phyloP scores from a whole-genome alignment of 2,888 invertebrate genomes.

The Eubasilissa splendida region DNA sequence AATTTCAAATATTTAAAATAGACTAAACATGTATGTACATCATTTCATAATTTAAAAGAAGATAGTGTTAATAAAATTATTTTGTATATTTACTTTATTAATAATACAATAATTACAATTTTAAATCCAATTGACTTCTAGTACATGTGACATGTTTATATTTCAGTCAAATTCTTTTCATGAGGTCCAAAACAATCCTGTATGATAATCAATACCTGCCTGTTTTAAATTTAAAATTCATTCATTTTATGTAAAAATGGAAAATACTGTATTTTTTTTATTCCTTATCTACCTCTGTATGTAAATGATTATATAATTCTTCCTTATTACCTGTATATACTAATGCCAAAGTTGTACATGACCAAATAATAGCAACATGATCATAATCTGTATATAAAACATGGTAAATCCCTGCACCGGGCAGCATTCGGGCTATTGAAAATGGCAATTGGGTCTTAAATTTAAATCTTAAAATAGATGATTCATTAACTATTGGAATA shows the following conservation, averaged over 20 bases:
- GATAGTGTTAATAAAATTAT: no score
- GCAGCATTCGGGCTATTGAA: slow-evolving; percentile 77
- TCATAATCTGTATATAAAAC: slow-evolving; percentile 82
- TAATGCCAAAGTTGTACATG: slow-evolving; percentile 78
- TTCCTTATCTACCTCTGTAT: no score
- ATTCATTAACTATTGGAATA: slow-evolving; percentile 73
- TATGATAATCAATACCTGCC: no score
- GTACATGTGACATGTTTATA: no score
- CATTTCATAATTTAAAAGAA: not conserved
- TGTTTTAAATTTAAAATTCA: no score
- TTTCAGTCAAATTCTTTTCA: no score
- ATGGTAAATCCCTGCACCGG: slow-evolving; percentile 82
- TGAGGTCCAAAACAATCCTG: no score
- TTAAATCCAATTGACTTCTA: no score
- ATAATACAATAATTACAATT: no score
- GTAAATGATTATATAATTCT: not conserved
- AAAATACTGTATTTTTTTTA: no score
- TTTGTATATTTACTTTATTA: no score
- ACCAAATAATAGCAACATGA: slow-evolving; percentile 81
- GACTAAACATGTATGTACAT: not conserved
- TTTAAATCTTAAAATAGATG: slow-evolving; percentile 74
- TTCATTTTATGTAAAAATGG: no score
- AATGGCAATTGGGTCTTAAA: slow-evolving; percentile 77
- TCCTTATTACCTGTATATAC: slow-evolving; percentile 73
- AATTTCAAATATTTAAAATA: not conserved